Base-by-base conservation (phyloP, 2,797 vertebrate species). In the Neosalanx taihuensis region DNA sequence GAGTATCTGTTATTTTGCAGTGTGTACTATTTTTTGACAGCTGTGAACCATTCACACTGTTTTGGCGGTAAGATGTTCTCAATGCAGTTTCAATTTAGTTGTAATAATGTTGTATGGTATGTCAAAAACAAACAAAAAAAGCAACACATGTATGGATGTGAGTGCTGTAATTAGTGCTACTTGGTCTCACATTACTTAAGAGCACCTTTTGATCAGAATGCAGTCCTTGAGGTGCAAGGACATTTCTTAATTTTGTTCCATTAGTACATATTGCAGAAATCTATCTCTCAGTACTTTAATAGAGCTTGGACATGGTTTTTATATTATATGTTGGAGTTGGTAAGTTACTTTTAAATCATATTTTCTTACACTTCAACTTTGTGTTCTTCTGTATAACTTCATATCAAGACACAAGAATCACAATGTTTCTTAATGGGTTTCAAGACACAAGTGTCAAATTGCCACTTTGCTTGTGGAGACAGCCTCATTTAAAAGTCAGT, bases 111-210 rank as follows among this genome's bases (percentile, higher is more conserved):
- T 70, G 26, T 53, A 60, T 66, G 26, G 72, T 31, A 61, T 75
- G 59, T 30, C 9, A 75, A 64, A 5, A 30, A 46, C 53, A 20
- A 49, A 35, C 64, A 30, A 56, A 49, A 64, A 49, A 76, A 76
- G 70, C 67, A 73, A 62, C 69, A 76, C 73, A 64, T 61, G 57
- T 56, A 58, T 65, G 72, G 46, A 77, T 77, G 67, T 68, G 79
- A 70, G 72, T 78, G 77, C 74, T 70, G 73, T 79, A 83, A 83
- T 86, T 72, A 80, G 73, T 79, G 67, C 72, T 70, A 63, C 6
- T 41, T 13, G 35, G 12, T n/a, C 46, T 18, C 31, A 6, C 23
- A 75, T 53, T 80, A 35, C 71, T 81, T 78, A 62, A 74, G 71
- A 51, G 56, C 62, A 73, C 77, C 65, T 33, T n/a, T 4, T 56